Conservation (phyloP, 1,140 invertebrate species). For the Rhyzopertha dominica region DNA sequence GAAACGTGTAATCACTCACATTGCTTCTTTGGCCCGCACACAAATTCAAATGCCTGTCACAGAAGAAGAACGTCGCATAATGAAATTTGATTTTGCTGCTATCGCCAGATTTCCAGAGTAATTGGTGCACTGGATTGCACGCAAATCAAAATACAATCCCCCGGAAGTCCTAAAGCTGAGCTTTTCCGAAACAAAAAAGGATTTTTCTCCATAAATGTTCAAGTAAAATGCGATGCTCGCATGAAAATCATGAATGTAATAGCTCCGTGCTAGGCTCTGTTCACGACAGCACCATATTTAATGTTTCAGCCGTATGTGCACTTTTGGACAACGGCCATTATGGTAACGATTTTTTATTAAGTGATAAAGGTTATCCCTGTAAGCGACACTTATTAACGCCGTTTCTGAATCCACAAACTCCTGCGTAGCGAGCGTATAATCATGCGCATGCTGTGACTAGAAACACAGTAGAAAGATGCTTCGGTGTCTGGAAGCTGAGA, state of each 20-base stretch:
- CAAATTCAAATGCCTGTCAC: no score
- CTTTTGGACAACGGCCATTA: constrained; percentile 12
- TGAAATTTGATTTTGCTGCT: no score
- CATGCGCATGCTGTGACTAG: constrained; percentile 44
- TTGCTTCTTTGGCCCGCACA: no score
- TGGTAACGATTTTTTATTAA: constrained; percentile 20
- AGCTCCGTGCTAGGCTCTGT: constrained; percentile 38
- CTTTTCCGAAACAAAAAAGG: constrained; percentile 40
- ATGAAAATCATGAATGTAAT: constrained; percentile 37
- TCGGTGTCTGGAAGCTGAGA: constrained; percentile 43
- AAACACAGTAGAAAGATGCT: constrained; percentile 42
- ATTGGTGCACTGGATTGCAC: no score
- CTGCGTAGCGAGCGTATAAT: constrained; percentile 39
- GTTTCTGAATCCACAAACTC: constrained; percentile 16
- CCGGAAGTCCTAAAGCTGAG: no score
- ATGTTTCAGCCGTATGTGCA: constrained; percentile 17
- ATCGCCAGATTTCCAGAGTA: no score
- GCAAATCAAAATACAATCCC: no score
- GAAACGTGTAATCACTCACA: no score
- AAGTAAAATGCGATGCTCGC: constrained; percentile 32
- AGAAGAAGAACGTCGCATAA: no score
- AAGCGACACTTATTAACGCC: constrained; percentile 34
- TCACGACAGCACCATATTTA: constrained; percentile 41
- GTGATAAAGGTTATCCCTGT: constrained; percentile 37
- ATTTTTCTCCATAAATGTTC: constrained; percentile 42